Evolutionary conservation across 2,888 invertebrate genomes (phyloP).

Genomic region (Agonum fuliginosum): DNA sequence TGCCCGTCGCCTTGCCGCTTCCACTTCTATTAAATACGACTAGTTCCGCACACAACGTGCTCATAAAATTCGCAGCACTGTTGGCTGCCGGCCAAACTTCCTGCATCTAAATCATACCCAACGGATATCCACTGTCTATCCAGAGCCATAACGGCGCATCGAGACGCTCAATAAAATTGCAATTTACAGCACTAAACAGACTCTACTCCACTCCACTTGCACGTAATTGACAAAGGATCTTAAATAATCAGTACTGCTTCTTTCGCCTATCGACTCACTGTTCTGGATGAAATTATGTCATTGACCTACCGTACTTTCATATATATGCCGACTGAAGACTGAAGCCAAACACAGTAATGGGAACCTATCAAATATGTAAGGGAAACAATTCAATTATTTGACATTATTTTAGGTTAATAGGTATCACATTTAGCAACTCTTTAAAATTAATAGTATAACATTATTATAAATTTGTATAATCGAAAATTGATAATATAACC

Average conservation of each 20-base stretch:
- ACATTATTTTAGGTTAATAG: no score
- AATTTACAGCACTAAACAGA: slow-evolving; percentile 44
- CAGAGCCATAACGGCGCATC: slow-evolving; percentile 43
- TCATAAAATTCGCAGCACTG: slow-evolving; percentile 39
- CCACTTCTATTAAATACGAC: slow-evolving; percentile 4
- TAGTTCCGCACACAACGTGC: slow-evolving; percentile 16
- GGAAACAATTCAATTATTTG: no score
- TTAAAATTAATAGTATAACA: no score
- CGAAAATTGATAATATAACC: no score
- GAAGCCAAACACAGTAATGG: no score
- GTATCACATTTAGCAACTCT: no score
- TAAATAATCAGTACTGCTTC: slow-evolving; percentile 19
- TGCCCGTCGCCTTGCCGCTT: no score
- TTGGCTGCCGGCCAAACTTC: slow-evolving; percentile 48
- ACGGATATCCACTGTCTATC: slow-evolving; percentile 53
- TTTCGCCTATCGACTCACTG: neutral
- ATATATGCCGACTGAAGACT: no score
- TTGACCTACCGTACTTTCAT: slow-evolving; percentile 24
- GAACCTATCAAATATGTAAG: no score
- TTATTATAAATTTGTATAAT: no score
- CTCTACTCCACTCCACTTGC: slow-evolving; percentile 28
- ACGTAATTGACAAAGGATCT: slow-evolving; percentile 21
- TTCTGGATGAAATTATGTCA: slow-evolving; percentile 13
- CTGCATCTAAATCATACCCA: slow-evolving; percentile 47
- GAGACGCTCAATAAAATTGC: slow-evolving; percentile 48